phyloP scores from a whole-genome alignment of 2,888 invertebrate species.

The Rambutsinella grinnellia region DNA sequence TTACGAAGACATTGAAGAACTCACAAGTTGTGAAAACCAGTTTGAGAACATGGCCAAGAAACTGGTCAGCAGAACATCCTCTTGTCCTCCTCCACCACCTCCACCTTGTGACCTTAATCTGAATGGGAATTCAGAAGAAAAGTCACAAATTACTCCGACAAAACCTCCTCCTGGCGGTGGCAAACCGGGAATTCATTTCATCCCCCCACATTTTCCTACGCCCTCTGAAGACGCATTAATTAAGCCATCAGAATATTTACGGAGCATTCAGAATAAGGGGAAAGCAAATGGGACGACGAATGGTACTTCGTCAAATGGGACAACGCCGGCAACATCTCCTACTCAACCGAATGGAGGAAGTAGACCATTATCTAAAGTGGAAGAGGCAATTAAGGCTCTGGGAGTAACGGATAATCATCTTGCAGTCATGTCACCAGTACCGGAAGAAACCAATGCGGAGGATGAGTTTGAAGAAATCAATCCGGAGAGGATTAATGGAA shows the following conservation, averaged over 20 bases:
- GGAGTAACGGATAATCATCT: constrained; percentile 55
- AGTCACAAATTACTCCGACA: constrained; percentile 34
- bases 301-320: constrained; percentile 13
- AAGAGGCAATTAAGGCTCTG: constrained; percentile 59
- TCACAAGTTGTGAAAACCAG: constrained; percentile 67
- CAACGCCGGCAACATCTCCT: neutral
- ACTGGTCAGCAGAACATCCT: constrained; percentile 53
- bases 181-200: constrained; percentile 77
- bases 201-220: constrained; percentile 90
- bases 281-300: constrained; percentile 30
- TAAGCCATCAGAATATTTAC: constrained; percentile 92
- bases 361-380: constrained; percentile 55
- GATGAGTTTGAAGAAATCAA: constrained; percentile 65
- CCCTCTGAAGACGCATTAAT: constrained; percentile 83
- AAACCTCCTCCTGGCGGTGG: constrained; percentile 41
- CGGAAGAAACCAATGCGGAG: constrained; percentile 61
- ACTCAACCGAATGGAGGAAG: constrained; percentile 9
- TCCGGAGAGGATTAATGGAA: constrained; percentile 58
- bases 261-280: constrained; percentile 77
- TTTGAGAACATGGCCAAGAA: constrained; percentile 50
- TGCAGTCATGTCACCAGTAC: constrained; percentile 57
- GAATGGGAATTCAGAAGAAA: constrained; percentile 26
- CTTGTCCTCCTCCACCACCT: constrained; percentile 56
- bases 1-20: constrained; percentile 85
- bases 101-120: neutral